Evolutionary conservation across 2,797 vertebrate species (phyloP), one percentile per base, ranked within the genome.

Genomic region (Falco cherrug): DNA sequence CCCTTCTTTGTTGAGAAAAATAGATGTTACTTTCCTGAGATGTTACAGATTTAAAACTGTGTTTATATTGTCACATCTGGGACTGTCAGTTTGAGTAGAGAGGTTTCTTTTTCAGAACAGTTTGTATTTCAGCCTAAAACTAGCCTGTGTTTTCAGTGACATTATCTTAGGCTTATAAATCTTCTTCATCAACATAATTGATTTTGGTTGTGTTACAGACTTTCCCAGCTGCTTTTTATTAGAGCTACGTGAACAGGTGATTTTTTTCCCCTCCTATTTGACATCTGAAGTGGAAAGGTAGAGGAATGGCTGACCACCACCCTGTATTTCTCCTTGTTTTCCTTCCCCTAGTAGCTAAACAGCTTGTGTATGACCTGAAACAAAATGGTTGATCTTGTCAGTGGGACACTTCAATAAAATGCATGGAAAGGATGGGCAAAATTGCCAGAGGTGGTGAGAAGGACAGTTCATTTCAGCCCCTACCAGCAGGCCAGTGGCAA

Each of bases 161-260:
- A n/a, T 74, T 77, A 17, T 87, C 50, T 19, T 45, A 43, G 15
- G 10, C 61, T 83, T 95, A 59, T 50, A 87, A 95, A 84, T 90
- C 56, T 51, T 67, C n/a, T 95, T 95, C 41, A 82, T 84, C 60
- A 71, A 16, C 19, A 17, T 94, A 85, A 92, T 80, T 91, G 53
- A 64, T 95, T 93, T 84, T 83, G 39, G 41, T 95, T 95, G 65
- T 53, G 54, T 81, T 85, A 63, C 24, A 71, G 78, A 48, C 61
- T 92, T 89, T 68, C 26, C 76, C 65, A 93, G 75, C 61, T 95
- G 90, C 45, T 74, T 94, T 90, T 84, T 83, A 53, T 88, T 89
- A 85, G 26, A 89, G 31, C 54, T 90, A 16, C 60, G 29, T 47
- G 87, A 87, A 84, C 50, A 86, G 76, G 68, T 91, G 4, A 50